A percentile compares a stretch with the other conserved stretches of the same genome.
These are phyloP conservation scores for Thrips palmi DNA, from an alignment of 1,140 invertebrate genomes.

Conservation along the genomic window DNA sequence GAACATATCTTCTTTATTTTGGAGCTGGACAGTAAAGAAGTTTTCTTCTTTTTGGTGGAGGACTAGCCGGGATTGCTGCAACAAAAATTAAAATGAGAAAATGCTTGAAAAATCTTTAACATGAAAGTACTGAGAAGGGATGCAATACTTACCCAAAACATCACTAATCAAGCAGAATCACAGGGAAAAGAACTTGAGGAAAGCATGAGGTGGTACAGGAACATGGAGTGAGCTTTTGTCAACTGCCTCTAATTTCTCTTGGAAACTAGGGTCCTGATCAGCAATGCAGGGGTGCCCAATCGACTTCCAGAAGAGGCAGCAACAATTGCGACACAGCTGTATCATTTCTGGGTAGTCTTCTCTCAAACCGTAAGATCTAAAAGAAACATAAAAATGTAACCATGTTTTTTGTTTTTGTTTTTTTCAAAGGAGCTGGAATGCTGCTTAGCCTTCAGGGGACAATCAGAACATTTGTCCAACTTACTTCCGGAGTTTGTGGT, in stretches of 20 bases:
- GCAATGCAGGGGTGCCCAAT: constrained; percentile 79
- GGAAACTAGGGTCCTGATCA: constrained; percentile 60
- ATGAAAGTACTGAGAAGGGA: too few relatives aligned
- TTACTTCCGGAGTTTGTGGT: constrained; percentile 53
- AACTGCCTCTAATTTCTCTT: constrained; percentile 54
- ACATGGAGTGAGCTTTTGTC: constrained; percentile 61
- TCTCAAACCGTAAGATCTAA: constrained; percentile 68
- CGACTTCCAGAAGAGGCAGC: constrained; percentile 91
- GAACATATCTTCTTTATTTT: too few relatives aligned
- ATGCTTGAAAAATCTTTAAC: too few relatives aligned
- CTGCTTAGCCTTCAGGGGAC: background rate
- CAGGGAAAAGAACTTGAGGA: constrained; percentile 80
- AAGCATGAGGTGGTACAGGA: constrained; percentile 70
- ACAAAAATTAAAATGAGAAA: too few relatives aligned
- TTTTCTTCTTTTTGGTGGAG: too few relatives aligned
- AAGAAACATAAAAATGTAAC: constrained; percentile 13
- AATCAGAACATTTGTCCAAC: constrained; percentile 14
- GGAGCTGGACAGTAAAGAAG: too few relatives aligned
- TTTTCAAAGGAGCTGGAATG: constrained; percentile 3
- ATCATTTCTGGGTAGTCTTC: constrained; percentile 93
- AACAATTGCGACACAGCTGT: constrained; percentile 83
- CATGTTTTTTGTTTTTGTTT: background rate
- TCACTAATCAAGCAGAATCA: too few relatives aligned
- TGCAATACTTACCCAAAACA: too few relatives aligned
- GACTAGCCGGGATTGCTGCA: too few relatives aligned